phyloP scores from a whole-genome alignment of 2,888 invertebrate genomes.

The Sarcophaga carnaria region DNA sequence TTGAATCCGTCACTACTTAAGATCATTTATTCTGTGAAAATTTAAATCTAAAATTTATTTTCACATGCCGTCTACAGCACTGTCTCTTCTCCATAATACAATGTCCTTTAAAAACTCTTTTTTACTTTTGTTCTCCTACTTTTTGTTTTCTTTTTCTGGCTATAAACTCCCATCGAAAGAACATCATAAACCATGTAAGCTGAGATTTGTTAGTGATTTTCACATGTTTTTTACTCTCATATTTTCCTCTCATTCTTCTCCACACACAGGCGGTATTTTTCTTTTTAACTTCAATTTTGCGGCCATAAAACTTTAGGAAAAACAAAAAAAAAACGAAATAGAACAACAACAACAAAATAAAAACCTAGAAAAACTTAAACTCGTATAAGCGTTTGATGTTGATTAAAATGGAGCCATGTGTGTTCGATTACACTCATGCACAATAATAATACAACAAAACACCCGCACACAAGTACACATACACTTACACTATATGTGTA shows the following conservation, averaged over 20 bases:
- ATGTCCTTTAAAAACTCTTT: slow-evolving; percentile 10
- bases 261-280: slow-evolving; percentile 20
- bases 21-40: no score
- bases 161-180: slow-evolving; percentile 31
- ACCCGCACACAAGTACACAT: background rate
- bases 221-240: slow-evolving; percentile 53
- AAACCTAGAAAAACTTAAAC: slow-evolving; percentile 31
- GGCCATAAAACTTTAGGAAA: slow-evolving; percentile 65
- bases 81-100: slow-evolving; percentile 15
- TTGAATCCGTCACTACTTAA: no score
- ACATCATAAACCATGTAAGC: slow-evolving; percentile 69
- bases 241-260: slow-evolving; percentile 11
- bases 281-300: slow-evolving; percentile 67
- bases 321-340: slow-evolving; percentile 3
- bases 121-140: background rate
- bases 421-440: slow-evolving; percentile 65
- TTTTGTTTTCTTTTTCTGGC: slow-evolving; percentile 8
- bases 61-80: slow-evolving; percentile 4
- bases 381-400: slow-evolving; percentile 68
- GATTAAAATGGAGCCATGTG: slow-evolving; percentile 72
- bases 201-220: slow-evolving; percentile 69
- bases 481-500: background rate
- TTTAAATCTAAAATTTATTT: background rate
- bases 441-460: background rate
- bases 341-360: slow-evolving; percentile 13